phyloP scores from a whole-genome alignment of 2,888 invertebrate species.

The Toxonevra muliebris region DNA sequence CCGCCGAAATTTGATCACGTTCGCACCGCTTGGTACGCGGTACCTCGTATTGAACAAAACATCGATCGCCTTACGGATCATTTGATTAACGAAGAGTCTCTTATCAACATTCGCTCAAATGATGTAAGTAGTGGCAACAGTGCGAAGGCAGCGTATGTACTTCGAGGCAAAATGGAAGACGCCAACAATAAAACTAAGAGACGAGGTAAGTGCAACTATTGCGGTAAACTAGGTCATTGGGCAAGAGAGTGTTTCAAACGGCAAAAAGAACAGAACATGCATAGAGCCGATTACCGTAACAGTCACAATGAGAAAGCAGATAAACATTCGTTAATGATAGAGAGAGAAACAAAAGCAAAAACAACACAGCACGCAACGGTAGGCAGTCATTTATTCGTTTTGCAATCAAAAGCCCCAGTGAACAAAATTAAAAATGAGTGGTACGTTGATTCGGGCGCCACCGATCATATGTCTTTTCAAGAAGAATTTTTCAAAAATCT shows the following conservation, averaged over 20 bases:
- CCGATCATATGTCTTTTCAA: constrained; percentile 42
- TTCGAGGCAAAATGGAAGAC: constrained; percentile 12
- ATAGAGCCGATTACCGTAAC: constrained; percentile 4
- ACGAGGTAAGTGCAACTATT: constrained; percentile 35
- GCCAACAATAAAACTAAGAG: constrained; percentile 9
- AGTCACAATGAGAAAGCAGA: constrained; percentile 13
- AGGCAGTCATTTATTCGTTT: too few relatives aligned
- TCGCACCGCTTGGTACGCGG: constrained; percentile 40
- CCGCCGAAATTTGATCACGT: constrained; percentile 39
- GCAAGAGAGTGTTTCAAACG: constrained; percentile 35
- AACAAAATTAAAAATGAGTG: constrained; percentile 34
- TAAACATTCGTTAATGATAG: constrained; percentile 20
- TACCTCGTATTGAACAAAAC: constrained; percentile 32
- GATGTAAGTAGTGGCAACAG: too few relatives aligned
- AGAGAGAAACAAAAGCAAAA: constrained; percentile 22
- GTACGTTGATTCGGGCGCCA: constrained; percentile 42
- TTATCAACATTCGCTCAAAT: constrained; percentile 10
- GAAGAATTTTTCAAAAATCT: constrained; percentile 30
- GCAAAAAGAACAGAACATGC: constrained; percentile 30
- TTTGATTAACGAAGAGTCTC: constrained; percentile 34
- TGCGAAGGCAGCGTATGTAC: constrained; percentile 11
- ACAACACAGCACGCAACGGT: too few relatives aligned
- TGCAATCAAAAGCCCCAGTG: constrained; percentile 18
- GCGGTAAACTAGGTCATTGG: constrained; percentile 35
- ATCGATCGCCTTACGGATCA: constrained; percentile 38